A percentile compares a stretch with the other conserved stretches of the same genome.
These are phyloP conservation scores for Pipa parva DNA, from an alignment of 2,113 vertebrate species.

Conservation along the genomic window DNA sequence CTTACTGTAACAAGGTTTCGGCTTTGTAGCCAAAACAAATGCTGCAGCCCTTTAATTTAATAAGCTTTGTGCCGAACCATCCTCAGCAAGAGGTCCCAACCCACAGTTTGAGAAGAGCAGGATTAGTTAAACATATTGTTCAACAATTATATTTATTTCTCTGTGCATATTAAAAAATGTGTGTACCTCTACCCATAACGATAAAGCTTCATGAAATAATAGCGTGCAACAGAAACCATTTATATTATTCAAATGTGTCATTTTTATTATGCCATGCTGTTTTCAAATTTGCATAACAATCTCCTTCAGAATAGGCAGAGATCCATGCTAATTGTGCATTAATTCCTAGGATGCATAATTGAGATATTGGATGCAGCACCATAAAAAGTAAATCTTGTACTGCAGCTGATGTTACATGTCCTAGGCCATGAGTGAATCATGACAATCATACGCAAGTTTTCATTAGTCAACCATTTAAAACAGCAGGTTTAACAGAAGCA, in stretches of 20 bases:
- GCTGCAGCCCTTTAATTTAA: too few species aligned
- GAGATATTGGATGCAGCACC: conserved; percentile 56
- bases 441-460: conserved; percentile 59
- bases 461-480: conserved; percentile 58
- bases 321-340: conserved; percentile 62
- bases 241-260: conserved; percentile 51
- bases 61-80: too few species aligned
- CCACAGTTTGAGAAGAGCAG: too few species aligned
- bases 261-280: conserved; percentile 44
- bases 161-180: too few species aligned
- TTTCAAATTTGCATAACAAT: conserved; percentile 55
- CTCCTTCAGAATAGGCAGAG: conserved; percentile 53
- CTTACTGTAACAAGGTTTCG: too few species aligned
- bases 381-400: conserved; percentile 58
- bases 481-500: conserved; percentile 54
- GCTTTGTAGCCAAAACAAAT: too few species aligned
- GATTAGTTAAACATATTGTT: too few species aligned
- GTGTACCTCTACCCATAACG: too few species aligned
- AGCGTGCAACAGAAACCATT: too few species aligned
- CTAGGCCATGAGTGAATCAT: conserved; percentile 55
- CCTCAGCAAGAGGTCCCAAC: too few species aligned
- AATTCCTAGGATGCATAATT: conserved; percentile 65
- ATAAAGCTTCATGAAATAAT: too few species aligned
- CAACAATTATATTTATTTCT: too few species aligned
- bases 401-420: conserved; percentile 55